phyloP scores from a whole-genome alignment of 1,140 invertebrate species.

The Brachionus paranguensis region DNA sequence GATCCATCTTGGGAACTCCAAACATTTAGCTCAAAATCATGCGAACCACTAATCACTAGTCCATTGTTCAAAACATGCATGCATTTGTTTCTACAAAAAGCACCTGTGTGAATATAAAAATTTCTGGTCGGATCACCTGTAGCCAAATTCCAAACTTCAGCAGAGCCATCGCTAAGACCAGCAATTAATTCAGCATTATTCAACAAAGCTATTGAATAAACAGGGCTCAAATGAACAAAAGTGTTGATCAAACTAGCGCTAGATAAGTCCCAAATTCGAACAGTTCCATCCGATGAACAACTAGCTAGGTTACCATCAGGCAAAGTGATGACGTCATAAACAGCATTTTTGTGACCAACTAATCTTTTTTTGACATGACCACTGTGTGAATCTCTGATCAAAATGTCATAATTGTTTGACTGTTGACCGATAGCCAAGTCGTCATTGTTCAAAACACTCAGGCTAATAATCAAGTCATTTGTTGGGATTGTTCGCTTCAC shows the following conservation, averaged over 20 bases:
- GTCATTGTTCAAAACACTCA: background rate
- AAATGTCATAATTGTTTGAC: background rate
- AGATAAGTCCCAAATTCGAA: background rate
- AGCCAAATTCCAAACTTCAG: background rate
- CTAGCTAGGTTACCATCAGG: background rate
- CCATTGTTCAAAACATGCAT: background rate
- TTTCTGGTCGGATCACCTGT: background rate
- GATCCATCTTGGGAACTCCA: background rate
- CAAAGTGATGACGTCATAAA: background rate
- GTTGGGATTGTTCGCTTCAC: background rate
- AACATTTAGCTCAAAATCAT: background rate
- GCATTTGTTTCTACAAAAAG: background rate
- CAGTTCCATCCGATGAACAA: background rate
- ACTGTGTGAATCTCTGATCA: background rate
- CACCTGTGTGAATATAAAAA: background rate
- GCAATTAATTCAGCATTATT: background rate
- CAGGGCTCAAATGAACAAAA: background rate
- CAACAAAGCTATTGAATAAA: background rate
- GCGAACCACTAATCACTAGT: background rate
- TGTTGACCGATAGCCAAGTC: background rate
- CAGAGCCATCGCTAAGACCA: background rate
- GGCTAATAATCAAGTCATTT: background rate
- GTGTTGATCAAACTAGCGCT: background rate
- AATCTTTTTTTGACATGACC: background rate
- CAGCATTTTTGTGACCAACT: background rate